phyloP scores from a whole-genome alignment of 2,113 vertebrate genomes.

The Cyanoderma ruficeps region DNA sequence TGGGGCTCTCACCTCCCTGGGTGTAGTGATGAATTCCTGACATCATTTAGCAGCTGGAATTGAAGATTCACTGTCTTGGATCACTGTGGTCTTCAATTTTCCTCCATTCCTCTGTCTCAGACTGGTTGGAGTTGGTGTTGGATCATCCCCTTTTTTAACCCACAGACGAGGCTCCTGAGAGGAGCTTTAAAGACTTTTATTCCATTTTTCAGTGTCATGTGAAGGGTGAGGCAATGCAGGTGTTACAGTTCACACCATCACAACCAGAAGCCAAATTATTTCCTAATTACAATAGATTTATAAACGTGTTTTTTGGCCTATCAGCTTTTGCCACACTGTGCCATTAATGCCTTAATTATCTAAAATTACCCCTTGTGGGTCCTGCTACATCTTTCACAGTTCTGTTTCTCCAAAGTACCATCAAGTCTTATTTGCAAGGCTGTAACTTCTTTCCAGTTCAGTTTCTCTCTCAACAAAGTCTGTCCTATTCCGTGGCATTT shows the following conservation, averaged over 20 bases:
- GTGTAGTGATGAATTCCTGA: accelerated
- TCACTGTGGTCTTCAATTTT: accelerated
- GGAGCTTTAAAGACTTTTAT: background rate
- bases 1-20: background rate
- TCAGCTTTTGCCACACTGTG: too few relatives aligned
- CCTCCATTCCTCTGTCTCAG: background rate
- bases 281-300: too few relatives aligned
- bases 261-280: too few relatives aligned
- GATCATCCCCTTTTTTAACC: background rate
- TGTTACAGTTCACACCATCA: background rate
- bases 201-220: background rate
- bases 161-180: background rate
- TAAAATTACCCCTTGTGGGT: too few relatives aligned
- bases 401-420: too few relatives aligned
- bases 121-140: background rate
- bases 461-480: too few relatives aligned
- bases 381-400: too few relatives aligned
- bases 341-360: too few relatives aligned
- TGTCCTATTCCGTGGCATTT: too few relatives aligned
- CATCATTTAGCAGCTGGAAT: accelerated
- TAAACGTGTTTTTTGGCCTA: too few relatives aligned
- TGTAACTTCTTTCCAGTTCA: too few relatives aligned
- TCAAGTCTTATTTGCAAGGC: too few relatives aligned
- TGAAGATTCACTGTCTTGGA: accelerated
- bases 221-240: background rate